Conservation (phyloP, 2,888 invertebrate genomes). For the Chloroclysta siterata region DNA sequence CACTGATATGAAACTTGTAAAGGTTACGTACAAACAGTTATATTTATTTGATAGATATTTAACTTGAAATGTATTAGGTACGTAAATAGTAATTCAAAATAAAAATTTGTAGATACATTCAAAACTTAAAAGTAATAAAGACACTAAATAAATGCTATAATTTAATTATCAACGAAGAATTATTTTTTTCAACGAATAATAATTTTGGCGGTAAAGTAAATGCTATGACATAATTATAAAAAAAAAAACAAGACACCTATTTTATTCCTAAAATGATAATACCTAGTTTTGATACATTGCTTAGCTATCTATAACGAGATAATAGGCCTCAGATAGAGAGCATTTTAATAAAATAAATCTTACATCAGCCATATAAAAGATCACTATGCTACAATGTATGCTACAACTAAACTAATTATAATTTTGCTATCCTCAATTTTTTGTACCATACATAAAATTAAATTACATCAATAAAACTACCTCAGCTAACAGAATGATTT, state of each 20-base stretch:
- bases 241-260: neutral
- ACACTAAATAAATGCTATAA: neutral
- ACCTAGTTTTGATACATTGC: neutral
- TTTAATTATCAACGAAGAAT: neutral
- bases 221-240: neutral
- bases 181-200: neutral
- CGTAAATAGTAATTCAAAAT: too few relatives aligned
- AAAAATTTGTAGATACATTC: neutral
- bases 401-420: constrained; percentile 8
- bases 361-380: neutral
- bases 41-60: too few relatives aligned
- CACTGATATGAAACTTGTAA: too few relatives aligned
- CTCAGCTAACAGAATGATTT: constrained; percentile 9
- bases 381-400: neutral
- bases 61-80: too few relatives aligned
- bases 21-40: too few relatives aligned
- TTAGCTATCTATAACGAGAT: neutral
- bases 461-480: constrained; percentile 6
- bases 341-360: neutral
- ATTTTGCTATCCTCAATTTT: constrained; percentile 9
- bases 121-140: neutral
- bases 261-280: neutral
- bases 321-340: constrained; percentile 20
- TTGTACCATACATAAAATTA: constrained; percentile 15
- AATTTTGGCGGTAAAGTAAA: neutral